Base-by-base conservation (phyloP, 2,797 vertebrate genomes). In the Falco concolor region DNA sequence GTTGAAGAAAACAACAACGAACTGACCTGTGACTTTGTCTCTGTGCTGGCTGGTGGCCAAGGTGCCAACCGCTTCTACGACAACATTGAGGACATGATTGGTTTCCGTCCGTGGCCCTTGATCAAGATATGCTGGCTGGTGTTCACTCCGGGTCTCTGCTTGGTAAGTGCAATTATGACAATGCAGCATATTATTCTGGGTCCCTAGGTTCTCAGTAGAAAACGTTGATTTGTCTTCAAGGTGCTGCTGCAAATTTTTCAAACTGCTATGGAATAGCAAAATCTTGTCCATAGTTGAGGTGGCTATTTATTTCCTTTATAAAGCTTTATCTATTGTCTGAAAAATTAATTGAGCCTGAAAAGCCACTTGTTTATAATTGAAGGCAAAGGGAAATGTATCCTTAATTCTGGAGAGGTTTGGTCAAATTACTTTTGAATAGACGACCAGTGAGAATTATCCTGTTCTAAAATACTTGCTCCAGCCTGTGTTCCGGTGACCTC, bases 71-170 rank as follows among this genome's bases (percentile, higher is more conserved):
- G 98, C 87, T 99, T 99, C 97, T 99, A 98, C 28, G 98, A 97
- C 94, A 98, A 99, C 95, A 63, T 99, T 30, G 97, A 98, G 68
- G 98, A 99, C 94, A 99, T 99, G 99, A 99, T 99, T 85, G 98
- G 99, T 25, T 99, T 98, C 90, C 98, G 98, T 20, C 98, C 99
- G 0, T 97, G 95, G 96, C 98, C 98, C 5, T 44, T 98, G 61
- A 97, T 99, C 97, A 99, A 99, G 97, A 98, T 98, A 78, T 99
- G 98, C 96, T 99, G 99, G 99, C 84, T 97, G 63, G 98, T 98
- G 92, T 67, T 99, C 92, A 99, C 98, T 32, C 99, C 99, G 0
- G 93, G 97, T 8, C 86, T 99, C 72, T 99, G 98, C 92, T 88
- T 98, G 97, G 99, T 99, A 97, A 90, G 98, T 86, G 44, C 21